Base-by-base conservation (phyloP, 1,140 invertebrate genomes). In the Ooceraea biroi region DNA sequence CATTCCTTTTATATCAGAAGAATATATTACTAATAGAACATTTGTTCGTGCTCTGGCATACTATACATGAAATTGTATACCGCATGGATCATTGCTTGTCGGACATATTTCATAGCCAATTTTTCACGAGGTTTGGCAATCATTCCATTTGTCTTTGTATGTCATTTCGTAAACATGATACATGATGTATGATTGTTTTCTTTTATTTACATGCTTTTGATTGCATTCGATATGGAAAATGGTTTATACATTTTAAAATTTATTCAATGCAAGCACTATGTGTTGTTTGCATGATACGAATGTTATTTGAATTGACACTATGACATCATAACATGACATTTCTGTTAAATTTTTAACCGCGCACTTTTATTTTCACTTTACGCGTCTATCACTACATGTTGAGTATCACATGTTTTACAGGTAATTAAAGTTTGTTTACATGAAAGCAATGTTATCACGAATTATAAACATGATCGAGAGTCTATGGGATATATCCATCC, bases 101-200 rank as follows among this genome's bases (percentile, higher is more conserved):
- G 22, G n/a, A 14, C 5, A 61, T 73, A 27, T 57, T 82, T 73
- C n/a, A 73, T 74, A 44, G 19, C 55, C 48, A 55, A 74, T 82
- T 82, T 91, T 85, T 90, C 77, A 90, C 50, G 80, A 84, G 73
- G 73, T 68, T 86, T 61, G 65, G 66, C 84, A 78, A 66, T 85
- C 85, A 71, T 90, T 87, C 88, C 89, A 92, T 91, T 91, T 92
- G 84, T 89, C 89, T 90, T 91, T 87, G 89, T 91, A 90, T 87
- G 48, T 11, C 41, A 22, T 65, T 63, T 73, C 82, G 89, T 92
- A 88, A 92, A 89, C 87, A 12, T 36, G 85, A 85, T n/a, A n/a
- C n/a, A 82, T 91, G 86, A 92, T 86, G 88, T 87, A 91, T 91
- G 90, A 86, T 55, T 48, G 5, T 22, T 27, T 52, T 66, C 52